A percentile compares a stretch with the other conserved stretches of the same genome.
Evolutionary conservation across 2,113 vertebrate genomes (phyloP).

Genomic region (Mixornis gularis): DNA sequence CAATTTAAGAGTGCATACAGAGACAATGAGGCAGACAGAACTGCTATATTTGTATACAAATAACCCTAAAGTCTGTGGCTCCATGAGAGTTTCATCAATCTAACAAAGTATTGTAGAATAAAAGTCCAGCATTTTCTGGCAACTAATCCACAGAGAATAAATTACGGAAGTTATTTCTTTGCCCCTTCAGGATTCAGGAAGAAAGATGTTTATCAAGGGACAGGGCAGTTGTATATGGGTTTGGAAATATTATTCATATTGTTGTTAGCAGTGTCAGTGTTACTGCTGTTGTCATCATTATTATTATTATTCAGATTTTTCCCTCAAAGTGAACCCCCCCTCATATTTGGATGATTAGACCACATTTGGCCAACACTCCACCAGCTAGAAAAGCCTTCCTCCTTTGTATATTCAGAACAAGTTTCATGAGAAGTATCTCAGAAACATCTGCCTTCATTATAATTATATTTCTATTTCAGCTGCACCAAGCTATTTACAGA

Average conservation of each 20-base stretch:
- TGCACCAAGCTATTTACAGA: conserved; percentile 85
- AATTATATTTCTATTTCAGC: conserved; percentile 88
- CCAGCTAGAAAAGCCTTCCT: conserved; percentile 40
- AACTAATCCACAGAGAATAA: not conserved
- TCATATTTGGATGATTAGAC: not conserved
- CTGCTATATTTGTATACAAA: not conserved
- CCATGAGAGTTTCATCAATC: not conserved
- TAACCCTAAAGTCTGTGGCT: not conserved
- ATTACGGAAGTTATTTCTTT: not conserved
- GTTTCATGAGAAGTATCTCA: conserved; percentile 76
- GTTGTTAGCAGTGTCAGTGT: not conserved
- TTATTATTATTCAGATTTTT: not conserved
- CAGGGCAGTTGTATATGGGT: not conserved
- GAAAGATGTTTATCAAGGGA: not conserved
- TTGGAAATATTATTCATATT: not conserved
- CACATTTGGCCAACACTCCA: conserved; percentile 7
- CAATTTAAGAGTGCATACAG: not conserved
- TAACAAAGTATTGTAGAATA: not conserved
- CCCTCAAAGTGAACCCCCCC: not conserved
- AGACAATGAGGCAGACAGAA: not conserved
- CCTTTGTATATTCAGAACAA: conserved; percentile 75
- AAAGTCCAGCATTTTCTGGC: not conserved
- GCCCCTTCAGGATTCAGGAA: not conserved
- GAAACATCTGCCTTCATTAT: conserved; percentile 84
- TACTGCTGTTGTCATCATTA: not conserved